Evolutionary conservation across 2,113 vertebrate species (phyloP).

Genomic region (Acanthisitta chloris): DNA sequence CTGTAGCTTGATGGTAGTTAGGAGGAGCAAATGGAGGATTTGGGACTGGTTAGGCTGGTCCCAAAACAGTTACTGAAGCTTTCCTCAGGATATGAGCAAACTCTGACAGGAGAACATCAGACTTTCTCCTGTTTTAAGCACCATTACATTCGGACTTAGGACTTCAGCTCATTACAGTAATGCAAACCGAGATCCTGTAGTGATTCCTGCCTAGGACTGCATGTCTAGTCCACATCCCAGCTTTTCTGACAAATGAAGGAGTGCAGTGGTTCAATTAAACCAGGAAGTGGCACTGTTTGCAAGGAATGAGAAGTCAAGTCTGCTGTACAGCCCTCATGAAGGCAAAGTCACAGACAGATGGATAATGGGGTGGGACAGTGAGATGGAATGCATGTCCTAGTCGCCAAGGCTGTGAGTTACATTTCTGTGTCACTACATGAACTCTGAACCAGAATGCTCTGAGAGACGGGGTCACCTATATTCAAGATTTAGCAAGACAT

Average conservation of each 20-base stretch:
- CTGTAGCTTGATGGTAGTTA: background rate
- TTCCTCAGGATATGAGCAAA: background rate
- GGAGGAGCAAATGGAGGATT: background rate
- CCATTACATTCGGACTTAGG: background rate
- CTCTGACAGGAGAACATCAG: background rate
- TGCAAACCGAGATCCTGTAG: background rate
- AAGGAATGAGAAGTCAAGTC: background rate
- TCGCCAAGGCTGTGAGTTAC: background rate
- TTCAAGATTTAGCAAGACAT: background rate
- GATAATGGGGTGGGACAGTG: too few relatives aligned
- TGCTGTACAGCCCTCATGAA: background rate
- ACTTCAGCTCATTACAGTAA: background rate
- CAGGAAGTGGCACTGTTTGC: background rate
- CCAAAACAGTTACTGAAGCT: background rate
- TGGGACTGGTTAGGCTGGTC: background rate
- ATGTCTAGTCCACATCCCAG: background rate
- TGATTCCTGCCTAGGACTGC: background rate
- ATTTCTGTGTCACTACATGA: background rate
- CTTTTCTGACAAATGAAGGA: background rate
- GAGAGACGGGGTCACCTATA: accelerated
- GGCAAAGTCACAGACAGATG: accelerated
- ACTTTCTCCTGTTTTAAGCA: background rate
- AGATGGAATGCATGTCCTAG: too few relatives aligned
- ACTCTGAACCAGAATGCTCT: background rate
- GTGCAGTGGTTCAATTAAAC: background rate